Base-by-base conservation (phyloP, 2,888 invertebrate genomes). In the Busseola fusca region DNA sequence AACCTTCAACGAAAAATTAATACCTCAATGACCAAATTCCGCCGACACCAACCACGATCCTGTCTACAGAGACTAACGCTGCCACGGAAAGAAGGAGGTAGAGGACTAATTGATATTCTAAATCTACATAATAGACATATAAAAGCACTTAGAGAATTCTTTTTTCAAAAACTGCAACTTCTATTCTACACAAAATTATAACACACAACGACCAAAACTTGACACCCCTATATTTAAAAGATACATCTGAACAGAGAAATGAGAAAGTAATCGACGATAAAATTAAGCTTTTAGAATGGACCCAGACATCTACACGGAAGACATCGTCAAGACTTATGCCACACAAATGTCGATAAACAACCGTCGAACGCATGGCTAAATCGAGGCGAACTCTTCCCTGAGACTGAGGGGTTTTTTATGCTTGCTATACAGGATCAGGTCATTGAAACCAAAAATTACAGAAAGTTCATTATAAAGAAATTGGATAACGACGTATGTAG, bases 351-450 rank as follows among this genome's bases (percentile, higher is more conserved):
- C 69, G 74, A 76, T 62, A 76, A 73, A 34, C 56, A 72, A 10
- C 63, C 70, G 68, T 78, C 73, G 65, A 73, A 73, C 68, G 70
- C 64, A 21, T 76, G 71, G 66, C 64, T 72, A 1, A 56, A 63
- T 30, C 48, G 27, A 25, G 45, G 64, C n/a, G 42, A 57, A 21
- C 62, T 66, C 25, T 70, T 70, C 48, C 70, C 70, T 5, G 72
- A 57, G 9, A 65, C 65, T 30, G 27, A 45, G 27, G 30, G 25
- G 65, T n/a, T n/a, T n/a, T 1, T 40, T 1, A 12, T 40, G 14
- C 14, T 45, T 1, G 30, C 48, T n/a, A 34, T 48, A 48, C 34
- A 34, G 63, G 18, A 45, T 5, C 37, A 37, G 50, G 6, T 50
- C n/a, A 12, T 12, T n/a, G 50, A 50, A 50, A 50, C n/a, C n/a